Evolutionary conservation across 2,113 vertebrate species (phyloP).

Genomic region (Onychostruthus taczanowskii): DNA sequence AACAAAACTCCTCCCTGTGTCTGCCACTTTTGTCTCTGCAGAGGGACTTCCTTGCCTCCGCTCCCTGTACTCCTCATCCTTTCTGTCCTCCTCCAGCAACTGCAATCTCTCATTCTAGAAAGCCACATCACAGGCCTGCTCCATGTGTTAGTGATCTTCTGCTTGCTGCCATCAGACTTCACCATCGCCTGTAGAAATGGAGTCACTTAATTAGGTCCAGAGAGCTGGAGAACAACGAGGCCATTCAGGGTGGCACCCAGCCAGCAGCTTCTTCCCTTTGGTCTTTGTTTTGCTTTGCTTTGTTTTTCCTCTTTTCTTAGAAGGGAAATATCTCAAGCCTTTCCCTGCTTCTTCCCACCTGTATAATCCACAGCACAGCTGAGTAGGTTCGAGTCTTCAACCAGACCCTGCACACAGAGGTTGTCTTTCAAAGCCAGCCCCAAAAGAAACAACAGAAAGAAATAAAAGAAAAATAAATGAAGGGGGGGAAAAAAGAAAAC

Average conservation of each 20-base stretch:
- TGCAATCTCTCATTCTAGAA: slow-evolving; percentile 42
- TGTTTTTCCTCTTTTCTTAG: slow-evolving; percentile 8
- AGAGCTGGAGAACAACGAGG: neutral
- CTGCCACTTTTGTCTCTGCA: slow-evolving; percentile 50
- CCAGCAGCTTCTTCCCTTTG: neutral
- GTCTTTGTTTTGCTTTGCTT: neutral
- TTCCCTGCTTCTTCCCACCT: neutral
- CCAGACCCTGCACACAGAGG: neutral
- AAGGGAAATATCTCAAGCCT: neutral
- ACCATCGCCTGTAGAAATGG: neutral
- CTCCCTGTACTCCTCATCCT: neutral
- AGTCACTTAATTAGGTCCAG: slow-evolving; percentile 32
- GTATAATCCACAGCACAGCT: neutral
- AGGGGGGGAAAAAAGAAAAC: too few species aligned
- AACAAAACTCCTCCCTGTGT: slow-evolving; percentile 64
- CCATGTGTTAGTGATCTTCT: slow-evolving; percentile 55
- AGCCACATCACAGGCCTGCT: slow-evolving; percentile 34
- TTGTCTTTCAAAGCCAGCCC: neutral
- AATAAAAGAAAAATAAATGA: neutral
- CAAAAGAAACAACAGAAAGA: neutral
- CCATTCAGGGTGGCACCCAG: slow-evolving; percentile 13
- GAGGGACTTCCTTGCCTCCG: neutral
- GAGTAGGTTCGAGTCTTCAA: neutral
- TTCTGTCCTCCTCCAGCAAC: neutral
- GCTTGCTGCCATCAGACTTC: neutral